These are phyloP conservation scores for Aradophagus sp. DNA, from an alignment of 1,140 invertebrate species.

Conservation along the genomic window DNA sequence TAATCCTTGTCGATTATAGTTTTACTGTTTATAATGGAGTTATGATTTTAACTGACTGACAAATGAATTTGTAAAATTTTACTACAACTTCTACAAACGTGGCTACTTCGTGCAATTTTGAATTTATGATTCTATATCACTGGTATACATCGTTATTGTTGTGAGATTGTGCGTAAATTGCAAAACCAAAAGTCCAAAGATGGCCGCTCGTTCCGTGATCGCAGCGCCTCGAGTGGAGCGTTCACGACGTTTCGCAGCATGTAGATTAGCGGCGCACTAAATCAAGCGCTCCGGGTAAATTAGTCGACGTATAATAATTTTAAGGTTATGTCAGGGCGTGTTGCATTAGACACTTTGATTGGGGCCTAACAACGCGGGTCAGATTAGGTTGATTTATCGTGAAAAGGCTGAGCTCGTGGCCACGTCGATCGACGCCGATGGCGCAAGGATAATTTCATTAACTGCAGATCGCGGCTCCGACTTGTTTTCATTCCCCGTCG, in stretches of 20 bases:
- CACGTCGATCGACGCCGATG: slow-evolving; percentile 47
- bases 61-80: too few relatives aligned
- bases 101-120: slow-evolving; percentile 4
- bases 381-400: slow-evolving; percentile 57
- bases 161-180: too few relatives aligned
- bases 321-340: slow-evolving; percentile 43
- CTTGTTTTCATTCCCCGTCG: slow-evolving; percentile 31
- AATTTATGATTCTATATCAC: slow-evolving; percentile 1
- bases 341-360: slow-evolving; percentile 53
- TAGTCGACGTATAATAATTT: slow-evolving; percentile 54
- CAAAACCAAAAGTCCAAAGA: too few relatives aligned
- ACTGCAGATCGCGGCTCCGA: slow-evolving; percentile 35
- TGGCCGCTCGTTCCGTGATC: too few relatives aligned
- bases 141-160: slow-evolving; percentile 1
- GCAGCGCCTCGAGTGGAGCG: slow-evolving; percentile 4
- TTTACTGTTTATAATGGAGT: too few relatives aligned
- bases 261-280: slow-evolving; percentile 46
- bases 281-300: slow-evolving; percentile 51
- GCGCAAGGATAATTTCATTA: slow-evolving; percentile 59
- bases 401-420: slow-evolving; percentile 30
- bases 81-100: too few relatives aligned
- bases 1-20: too few relatives aligned
- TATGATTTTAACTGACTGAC: too few relatives aligned
- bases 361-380: slow-evolving; percentile 45
- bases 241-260: slow-evolving; percentile 24